These are phyloP conservation scores for Excalfactoria chinensis DNA, from an alignment of 2,113 vertebrate genomes.

Conservation along the genomic window DNA sequence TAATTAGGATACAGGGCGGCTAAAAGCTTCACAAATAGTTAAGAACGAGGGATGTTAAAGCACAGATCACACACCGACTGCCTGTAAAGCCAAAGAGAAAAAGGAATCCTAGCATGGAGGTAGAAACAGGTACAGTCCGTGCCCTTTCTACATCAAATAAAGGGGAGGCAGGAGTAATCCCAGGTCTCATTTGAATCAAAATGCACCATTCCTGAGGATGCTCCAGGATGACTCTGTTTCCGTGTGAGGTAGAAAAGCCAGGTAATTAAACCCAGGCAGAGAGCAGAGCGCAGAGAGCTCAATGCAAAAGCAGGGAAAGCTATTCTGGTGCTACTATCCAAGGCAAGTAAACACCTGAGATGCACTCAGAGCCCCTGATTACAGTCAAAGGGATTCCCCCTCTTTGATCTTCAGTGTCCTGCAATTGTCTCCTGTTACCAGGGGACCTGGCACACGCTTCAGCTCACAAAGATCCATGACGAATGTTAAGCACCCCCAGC, in stretches of 20 bases:
- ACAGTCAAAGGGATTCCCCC: conserved; percentile 64
- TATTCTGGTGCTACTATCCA: not conserved
- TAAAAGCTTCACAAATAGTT: conserved; percentile 42
- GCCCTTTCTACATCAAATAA: conserved; percentile 63
- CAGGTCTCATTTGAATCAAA: conserved; percentile 59
- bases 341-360: conserved; percentile 25
- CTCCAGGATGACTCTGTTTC: conserved; percentile 28
- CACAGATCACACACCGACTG: conserved; percentile 28
- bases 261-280: conserved; percentile 53
- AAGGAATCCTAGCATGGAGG: conserved; percentile 27
- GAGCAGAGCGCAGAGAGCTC: not conserved
- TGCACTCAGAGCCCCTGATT: conserved; percentile 37
- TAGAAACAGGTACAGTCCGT: conserved; percentile 48
- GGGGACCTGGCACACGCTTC: conserved; percentile 61
- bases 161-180: conserved; percentile 46
- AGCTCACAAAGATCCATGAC: conserved; percentile 55
- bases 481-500: conserved; percentile 52
- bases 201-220: conserved; percentile 20
- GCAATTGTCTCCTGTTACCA: conserved; percentile 57
- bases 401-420: conserved; percentile 68
- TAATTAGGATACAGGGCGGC: conserved; percentile 33
- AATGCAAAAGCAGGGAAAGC: not conserved
- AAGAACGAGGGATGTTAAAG: conserved; percentile 31
- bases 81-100: not conserved
- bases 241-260: not conserved